Evolutionary conservation across 2,888 invertebrate species (phyloP).

Genomic region (Lacanobia oleracea): DNA sequence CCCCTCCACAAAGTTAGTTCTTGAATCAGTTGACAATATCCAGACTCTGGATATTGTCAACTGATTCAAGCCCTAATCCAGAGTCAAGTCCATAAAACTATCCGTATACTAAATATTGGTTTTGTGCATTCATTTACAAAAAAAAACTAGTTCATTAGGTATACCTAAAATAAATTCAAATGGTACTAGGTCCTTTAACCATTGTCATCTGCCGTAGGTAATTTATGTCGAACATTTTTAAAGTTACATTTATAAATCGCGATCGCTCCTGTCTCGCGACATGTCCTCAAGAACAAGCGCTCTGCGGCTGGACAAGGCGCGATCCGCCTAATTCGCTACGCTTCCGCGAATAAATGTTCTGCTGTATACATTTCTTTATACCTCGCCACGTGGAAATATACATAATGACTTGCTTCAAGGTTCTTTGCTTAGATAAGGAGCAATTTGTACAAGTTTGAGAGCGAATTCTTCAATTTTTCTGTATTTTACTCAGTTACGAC

Average conservation of each 20-base stretch:
- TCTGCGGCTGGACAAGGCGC: conserved; percentile 82
- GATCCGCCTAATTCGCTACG: conserved; percentile 83
- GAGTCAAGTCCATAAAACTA: background rate
- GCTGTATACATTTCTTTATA: conserved; percentile 64
- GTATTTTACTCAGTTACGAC: conserved; percentile 13
- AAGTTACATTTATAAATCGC: conserved; percentile 60
- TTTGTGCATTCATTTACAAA: too few species aligned
- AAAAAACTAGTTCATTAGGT: background rate
- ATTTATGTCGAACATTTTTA: background rate
- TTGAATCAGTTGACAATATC: too few species aligned
- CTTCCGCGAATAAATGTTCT: conserved; percentile 68
- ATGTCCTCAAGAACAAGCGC: conserved; percentile 71
- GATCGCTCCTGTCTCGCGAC: conserved; percentile 56
- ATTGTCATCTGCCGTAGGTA: background rate
- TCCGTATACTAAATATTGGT: background rate
- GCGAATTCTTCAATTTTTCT: conserved; percentile 29
- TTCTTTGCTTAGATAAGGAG: conserved; percentile 28
- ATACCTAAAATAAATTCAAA: too few species aligned
- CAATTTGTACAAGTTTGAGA: conserved; percentile 26
- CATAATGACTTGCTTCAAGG: conserved; percentile 57
- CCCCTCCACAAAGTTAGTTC: too few species aligned
- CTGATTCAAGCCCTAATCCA: too few species aligned
- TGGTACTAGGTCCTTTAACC: too few species aligned
- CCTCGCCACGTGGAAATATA: conserved; percentile 56
- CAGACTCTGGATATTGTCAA: too few species aligned